Percentiles rank a stretch among this genome's conserved stretches.
phyloP scores from a whole-genome alignment of 2,113 vertebrate species.

The Myrmecobius fasciatus region DNA sequence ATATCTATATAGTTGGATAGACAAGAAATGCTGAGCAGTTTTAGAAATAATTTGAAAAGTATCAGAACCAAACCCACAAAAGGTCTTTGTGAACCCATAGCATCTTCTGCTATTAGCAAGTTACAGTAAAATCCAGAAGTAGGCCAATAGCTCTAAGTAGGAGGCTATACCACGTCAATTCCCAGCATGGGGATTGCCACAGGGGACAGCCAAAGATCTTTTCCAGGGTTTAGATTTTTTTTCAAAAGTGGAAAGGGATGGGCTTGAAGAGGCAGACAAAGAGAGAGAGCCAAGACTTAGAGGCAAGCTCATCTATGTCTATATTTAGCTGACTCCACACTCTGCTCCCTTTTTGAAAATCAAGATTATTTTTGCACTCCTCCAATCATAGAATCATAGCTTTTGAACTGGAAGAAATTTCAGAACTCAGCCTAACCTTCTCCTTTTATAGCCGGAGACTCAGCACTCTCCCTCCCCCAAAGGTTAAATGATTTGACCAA shows the following conservation, averaged over 20 bases:
- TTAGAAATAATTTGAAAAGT: constrained; percentile 57
- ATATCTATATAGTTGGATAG: neutral
- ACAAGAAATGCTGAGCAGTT: constrained; percentile 64
- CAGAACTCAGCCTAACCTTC: neutral
- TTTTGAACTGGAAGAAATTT: neutral
- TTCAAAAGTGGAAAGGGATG: neutral
- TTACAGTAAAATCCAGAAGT: constrained; percentile 77
- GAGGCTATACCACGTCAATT: constrained; percentile 56
- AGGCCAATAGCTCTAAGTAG: constrained; percentile 62
- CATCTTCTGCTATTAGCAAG: constrained; percentile 40
- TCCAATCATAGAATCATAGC: neutral
- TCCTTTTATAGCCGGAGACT: neutral
- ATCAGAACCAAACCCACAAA: constrained; percentile 66
- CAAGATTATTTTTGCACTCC: neutral
- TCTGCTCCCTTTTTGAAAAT: neutral
- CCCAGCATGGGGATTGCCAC: constrained; percentile 64
- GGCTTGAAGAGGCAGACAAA: neutral
- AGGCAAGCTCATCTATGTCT: neutral
- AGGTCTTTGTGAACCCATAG: constrained; percentile 60
- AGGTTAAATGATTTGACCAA: neutral
- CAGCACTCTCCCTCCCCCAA: neutral
- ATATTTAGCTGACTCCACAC: neutral
- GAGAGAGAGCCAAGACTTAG: neutral
- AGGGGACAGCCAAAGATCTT: constrained; percentile 23
- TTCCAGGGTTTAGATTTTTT: constrained; percentile 34